Conservation (phyloP, 2,888 invertebrate genomes). For the Alcis repandata region DNA sequence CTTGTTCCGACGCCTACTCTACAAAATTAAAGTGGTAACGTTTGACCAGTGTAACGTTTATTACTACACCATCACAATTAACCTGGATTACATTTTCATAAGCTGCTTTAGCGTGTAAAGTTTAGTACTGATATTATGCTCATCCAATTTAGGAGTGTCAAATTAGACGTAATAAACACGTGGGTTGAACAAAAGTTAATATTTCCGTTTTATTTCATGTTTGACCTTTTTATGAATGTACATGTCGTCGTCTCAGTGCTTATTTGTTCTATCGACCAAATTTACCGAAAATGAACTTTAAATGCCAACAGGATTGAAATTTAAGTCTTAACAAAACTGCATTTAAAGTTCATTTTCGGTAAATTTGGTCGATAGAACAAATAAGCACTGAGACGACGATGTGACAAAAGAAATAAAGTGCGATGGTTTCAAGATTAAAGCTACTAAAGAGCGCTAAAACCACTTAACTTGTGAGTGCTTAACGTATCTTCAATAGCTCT, state of each 20-base stretch:
- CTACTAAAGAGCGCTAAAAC: constrained; percentile 28
- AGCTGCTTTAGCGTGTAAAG: constrained; percentile 22
- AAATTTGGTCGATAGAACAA: too few species aligned
- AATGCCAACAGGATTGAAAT: too few species aligned
- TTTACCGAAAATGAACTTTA: too few species aligned
- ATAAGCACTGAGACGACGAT: too few species aligned
- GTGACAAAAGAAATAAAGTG: not conserved
- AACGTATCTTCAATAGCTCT: constrained; percentile 67
- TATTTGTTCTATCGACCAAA: too few species aligned
- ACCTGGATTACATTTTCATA: constrained; percentile 37
- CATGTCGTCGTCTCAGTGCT: too few species aligned
- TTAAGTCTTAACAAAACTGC: too few species aligned
- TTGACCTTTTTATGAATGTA: not conserved
- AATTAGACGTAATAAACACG: constrained; percentile 16
- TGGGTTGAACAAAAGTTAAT: constrained; percentile 2
- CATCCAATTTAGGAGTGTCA: constrained; percentile 19
- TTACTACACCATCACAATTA: constrained; percentile 39
- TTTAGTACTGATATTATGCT: constrained; percentile 25
- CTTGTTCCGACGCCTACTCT: constrained; percentile 22
- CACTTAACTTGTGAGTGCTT: constrained; percentile 53
- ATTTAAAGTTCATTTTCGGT: too few species aligned
- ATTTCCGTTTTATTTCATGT: not conserved
- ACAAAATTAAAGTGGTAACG: constrained; percentile 26
- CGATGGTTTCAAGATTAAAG: not conserved
- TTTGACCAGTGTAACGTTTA: constrained; percentile 39